Evolutionary conservation across 2,888 invertebrate genomes (phyloP), one percentile per base, ranked within the genome.

Genomic region (Phanerotoma sp.): DNA sequence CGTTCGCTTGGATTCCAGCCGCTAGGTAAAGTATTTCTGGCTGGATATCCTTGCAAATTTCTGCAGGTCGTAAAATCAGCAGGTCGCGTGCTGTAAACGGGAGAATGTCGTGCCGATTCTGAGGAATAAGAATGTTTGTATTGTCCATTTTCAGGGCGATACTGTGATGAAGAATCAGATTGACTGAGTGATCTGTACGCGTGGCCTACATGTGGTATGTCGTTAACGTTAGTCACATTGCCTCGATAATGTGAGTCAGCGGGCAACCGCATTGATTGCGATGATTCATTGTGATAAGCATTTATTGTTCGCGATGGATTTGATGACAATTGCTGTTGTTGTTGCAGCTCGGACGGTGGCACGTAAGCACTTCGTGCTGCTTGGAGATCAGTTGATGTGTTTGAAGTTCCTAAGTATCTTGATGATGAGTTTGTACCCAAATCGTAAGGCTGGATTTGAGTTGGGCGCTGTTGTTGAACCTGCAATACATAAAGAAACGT

Each of bases 331-430:
- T 77, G 68, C 22, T 58, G 62, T 32, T 61, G 38, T 4, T 45
- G 55, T 46, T 77, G 77, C 15, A 77, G 56, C 53, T 77, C 77
- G 0, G 76, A 77, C 0, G 77, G 77, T 13, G 77, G 75, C 2
- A 77, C 77, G 22, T 77, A 77, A 4, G 63, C 61, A 51, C 71
- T 74, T 53, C 74, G 69, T 32, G 65, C 67, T 32, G 68, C 65
- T 21, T 76, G 75, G 33, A 72, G 68, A 49, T 75, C 75, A 11
- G 64, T 54, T 2, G 71, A 66, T 30, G 58, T 62, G 3, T 65
- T 61, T 4, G 66, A 65, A 22, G 70, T 69, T 28, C 63, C 63
- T 32, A 71, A 53, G 58, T 73, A 73, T 49, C 64, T 59, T 9
- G 63, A 61, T 62, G 64, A 22, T 49, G 56, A 7, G 54, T 61